Conservation (phyloP, 2,888 invertebrate genomes). For the Oligia strigilis region DNA sequence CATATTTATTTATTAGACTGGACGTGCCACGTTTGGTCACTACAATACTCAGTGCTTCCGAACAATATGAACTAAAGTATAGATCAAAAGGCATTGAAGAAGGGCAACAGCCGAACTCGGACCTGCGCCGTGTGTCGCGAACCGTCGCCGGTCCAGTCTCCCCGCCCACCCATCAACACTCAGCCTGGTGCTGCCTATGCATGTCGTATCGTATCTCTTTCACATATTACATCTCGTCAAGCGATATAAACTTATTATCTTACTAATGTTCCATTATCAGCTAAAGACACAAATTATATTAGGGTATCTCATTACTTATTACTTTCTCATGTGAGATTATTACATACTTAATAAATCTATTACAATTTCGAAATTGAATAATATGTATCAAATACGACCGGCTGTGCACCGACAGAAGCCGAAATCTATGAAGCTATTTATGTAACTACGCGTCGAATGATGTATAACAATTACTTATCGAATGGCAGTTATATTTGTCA, state of each 20-base stretch:
- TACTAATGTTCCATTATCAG: slow-evolving; percentile 88
- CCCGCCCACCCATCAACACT: slow-evolving; percentile 57
- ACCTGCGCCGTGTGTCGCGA: slow-evolving; percentile 32
- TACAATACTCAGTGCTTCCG: slow-evolving; percentile 80
- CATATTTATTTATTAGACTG: slow-evolving; percentile 79
- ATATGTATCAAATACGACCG: slow-evolving; percentile 89
- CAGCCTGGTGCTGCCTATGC: slow-evolving; percentile 64
- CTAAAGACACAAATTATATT: slow-evolving; percentile 90
- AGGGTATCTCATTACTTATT: slow-evolving; percentile 87
- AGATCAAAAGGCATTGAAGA: slow-evolving; percentile 76
- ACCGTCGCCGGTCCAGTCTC: slow-evolving; percentile 57
- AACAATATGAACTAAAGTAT: slow-evolving; percentile 71
- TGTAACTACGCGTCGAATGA: slow-evolving; percentile 84
- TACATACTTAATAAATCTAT: slow-evolving; percentile 89
- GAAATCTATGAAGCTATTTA: slow-evolving; percentile 85
- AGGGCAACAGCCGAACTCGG: slow-evolving; percentile 70
- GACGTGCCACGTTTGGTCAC: slow-evolving; percentile 87
- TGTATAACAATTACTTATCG: slow-evolving; percentile 87
- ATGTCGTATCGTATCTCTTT: slow-evolving; percentile 76
- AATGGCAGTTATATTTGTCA: slow-evolving; percentile 89
- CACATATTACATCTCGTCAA: slow-evolving; percentile 75
- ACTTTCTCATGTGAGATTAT: slow-evolving; percentile 88
- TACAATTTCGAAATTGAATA: slow-evolving; percentile 90
- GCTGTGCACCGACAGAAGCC: slow-evolving; percentile 88
- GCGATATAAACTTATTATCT: slow-evolving; percentile 89